These are phyloP conservation scores for Pristis pectinata DNA, from an alignment of 2,797 vertebrate species.

Conservation along the genomic window DNA sequence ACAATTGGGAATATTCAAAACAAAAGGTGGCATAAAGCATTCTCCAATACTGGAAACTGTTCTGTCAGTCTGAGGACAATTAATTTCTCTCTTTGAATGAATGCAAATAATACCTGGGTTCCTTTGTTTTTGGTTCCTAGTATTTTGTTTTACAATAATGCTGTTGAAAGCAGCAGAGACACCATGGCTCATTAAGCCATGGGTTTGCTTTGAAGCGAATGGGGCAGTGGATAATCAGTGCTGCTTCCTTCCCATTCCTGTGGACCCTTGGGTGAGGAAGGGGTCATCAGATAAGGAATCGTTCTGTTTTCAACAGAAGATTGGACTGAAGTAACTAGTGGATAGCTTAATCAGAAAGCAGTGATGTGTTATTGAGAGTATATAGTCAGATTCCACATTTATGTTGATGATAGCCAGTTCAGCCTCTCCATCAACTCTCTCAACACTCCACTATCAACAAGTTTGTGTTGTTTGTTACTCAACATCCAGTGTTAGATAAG, in stretches of 20 bases:
- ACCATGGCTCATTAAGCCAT: background rate
- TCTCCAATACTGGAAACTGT: background rate
- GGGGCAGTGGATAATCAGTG: background rate
- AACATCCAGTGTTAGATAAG: too few species aligned
- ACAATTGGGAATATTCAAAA: background rate
- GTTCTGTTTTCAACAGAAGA: background rate
- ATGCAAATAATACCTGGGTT: background rate
- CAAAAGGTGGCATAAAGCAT: background rate
- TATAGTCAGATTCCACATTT: background rate
- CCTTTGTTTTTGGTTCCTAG: background rate
- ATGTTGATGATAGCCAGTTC: background rate
- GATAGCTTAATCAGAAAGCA: background rate
- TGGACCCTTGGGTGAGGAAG: background rate
- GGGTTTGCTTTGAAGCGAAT: background rate
- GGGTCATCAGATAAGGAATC: background rate
- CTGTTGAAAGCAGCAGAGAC: background rate
- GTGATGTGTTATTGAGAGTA: background rate
- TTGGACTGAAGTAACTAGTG: background rate
- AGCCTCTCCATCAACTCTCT: too few species aligned
- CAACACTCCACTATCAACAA: too few species aligned
- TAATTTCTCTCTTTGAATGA: background rate
- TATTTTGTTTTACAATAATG: background rate
- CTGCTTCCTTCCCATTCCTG: background rate
- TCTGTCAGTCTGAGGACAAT: background rate
- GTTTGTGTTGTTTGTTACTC: too few species aligned